These are phyloP conservation scores for Kradibia gibbosae DNA, from an alignment of 1,140 invertebrate genomes.

Conservation along the genomic window DNA sequence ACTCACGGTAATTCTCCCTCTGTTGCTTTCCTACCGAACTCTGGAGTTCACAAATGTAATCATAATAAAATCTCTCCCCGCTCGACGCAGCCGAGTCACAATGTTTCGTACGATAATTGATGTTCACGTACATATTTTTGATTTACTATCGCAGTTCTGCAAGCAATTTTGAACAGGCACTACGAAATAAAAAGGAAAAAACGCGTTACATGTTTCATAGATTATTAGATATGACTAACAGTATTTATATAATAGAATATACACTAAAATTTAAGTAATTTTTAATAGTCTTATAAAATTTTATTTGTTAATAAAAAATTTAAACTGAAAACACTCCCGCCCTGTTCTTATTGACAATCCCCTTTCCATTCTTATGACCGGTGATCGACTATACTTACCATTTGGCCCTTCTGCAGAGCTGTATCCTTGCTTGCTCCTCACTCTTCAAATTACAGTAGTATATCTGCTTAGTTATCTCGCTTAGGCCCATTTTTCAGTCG, in stretches of 20 bases:
- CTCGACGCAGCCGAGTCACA: not conserved
- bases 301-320: no score
- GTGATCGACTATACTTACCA: conserved; percentile 61
- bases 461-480: conserved; percentile 58
- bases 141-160: not conserved
- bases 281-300: no score
- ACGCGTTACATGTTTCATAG: not conserved
- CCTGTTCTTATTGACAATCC: no score
- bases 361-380: not conserved
- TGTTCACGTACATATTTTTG: not conserved
- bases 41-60: no score
- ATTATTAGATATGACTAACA: not conserved
- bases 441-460: conserved; percentile 63
- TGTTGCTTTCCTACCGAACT: no score
- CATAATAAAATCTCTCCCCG: no score
- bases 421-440: conserved; percentile 65
- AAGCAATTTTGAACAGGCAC: not conserved
- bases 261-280: no score
- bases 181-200: not conserved
- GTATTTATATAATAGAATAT: not conserved
- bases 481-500: conserved; percentile 41
- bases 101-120: not conserved
- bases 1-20: no score
- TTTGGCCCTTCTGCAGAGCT: conserved; percentile 63
- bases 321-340: no score